Conservation (phyloP, 2,888 invertebrate species). For the Himalopsyche kuldschensis region DNA sequence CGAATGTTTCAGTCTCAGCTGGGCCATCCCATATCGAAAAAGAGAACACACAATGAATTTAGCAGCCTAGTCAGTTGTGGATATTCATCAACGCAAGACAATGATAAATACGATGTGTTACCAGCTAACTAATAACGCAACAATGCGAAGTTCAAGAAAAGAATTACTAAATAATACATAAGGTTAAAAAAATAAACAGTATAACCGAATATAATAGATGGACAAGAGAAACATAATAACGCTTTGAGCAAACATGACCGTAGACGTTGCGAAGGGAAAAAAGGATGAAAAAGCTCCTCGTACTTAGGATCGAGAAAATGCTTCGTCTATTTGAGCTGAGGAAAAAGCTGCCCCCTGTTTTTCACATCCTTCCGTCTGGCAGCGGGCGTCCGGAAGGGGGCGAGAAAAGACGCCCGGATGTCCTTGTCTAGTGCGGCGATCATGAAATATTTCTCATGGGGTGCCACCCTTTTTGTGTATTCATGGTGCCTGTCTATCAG, state of each 20-base stretch:
- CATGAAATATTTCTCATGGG: slow-evolving; percentile 3
- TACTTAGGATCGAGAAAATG: background rate
- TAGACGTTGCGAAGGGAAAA: background rate
- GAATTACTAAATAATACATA: background rate
- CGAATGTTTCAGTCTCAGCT: too few species aligned
- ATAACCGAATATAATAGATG: background rate
- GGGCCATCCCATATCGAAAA: too few species aligned
- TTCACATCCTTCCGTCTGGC: slow-evolving; percentile 2
- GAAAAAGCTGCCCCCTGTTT: background rate
- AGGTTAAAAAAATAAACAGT: background rate
- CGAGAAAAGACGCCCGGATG: background rate
- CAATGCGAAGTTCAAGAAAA: background rate
- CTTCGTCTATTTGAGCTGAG: background rate
- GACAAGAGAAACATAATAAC: background rate
- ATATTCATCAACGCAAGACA: background rate
- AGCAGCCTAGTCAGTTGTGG: background rate
- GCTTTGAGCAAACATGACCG: slow-evolving; percentile 1
- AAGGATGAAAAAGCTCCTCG: background rate
- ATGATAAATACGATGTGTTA: background rate
- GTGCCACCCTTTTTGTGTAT: background rate
- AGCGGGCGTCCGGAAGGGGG: background rate
- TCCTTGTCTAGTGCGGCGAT: background rate
- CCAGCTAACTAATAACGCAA: background rate
- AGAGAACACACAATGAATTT: too few species aligned
- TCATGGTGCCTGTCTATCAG: background rate